Conservation (phyloP, 2,888 invertebrate genomes). For the Rhorus exstirpatorius region DNA sequence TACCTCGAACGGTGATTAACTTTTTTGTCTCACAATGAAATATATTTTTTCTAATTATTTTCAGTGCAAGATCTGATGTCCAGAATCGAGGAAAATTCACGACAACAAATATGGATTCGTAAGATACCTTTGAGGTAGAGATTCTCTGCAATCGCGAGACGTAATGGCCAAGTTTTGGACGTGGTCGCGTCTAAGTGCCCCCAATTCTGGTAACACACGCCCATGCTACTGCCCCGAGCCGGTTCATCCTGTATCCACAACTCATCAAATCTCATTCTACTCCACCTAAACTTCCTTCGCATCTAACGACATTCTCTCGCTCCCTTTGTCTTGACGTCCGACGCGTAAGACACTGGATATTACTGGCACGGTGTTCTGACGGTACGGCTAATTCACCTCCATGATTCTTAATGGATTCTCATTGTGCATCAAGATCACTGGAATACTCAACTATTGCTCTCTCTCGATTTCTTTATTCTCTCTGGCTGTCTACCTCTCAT, state of each 20-base stretch:
- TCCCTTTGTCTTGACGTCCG: conserved; percentile 20
- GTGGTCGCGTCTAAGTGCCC: conserved; percentile 81
- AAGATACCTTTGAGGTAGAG: conserved; percentile 73
- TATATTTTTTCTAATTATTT: neutral
- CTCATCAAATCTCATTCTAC: conserved; percentile 63
- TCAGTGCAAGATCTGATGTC: no score
- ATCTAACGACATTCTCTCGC: conserved; percentile 29
- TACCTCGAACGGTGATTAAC: no score
- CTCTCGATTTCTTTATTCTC: no score
- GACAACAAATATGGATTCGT: neutral
- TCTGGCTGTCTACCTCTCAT: no score
- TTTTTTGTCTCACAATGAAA: neutral
- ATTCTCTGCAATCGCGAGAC: conserved; percentile 79
- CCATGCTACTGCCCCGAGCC: conserved; percentile 47
- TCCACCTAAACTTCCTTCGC: conserved; percentile 33
- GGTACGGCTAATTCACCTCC: conserved; percentile 36
- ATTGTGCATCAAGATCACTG: neutral
- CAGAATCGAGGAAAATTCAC: neutral
- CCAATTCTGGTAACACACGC: conserved; percentile 65
- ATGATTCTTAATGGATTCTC: conserved; percentile 45
- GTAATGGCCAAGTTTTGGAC: conserved; percentile 83
- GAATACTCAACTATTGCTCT: neutral
- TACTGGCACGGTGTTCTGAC: conserved; percentile 19
- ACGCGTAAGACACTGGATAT: conserved; percentile 64
- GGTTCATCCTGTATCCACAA: conserved; percentile 54